These are phyloP conservation scores for Phalera bucephala DNA, from an alignment of 2,888 invertebrate species.

Conservation along the genomic window DNA sequence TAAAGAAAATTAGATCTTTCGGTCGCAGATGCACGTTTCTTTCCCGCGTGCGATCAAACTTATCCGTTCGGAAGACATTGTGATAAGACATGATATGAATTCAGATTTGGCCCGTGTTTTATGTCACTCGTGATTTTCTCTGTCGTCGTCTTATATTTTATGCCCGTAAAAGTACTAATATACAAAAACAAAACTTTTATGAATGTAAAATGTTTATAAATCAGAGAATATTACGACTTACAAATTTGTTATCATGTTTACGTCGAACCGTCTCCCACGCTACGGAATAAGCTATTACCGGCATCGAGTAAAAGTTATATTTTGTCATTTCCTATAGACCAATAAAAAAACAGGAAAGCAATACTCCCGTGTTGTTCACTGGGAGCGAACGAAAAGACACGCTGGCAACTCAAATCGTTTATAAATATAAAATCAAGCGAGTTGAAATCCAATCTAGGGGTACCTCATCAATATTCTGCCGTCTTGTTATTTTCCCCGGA, in stretches of 20 bases:
- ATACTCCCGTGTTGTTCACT: constrained; percentile 26
- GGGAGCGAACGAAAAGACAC: constrained; percentile 32
- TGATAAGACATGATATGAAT: constrained; percentile 60
- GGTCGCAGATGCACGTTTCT: constrained; percentile 52
- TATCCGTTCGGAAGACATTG: constrained; percentile 53
- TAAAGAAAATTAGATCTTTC: constrained; percentile 58
- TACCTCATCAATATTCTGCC: constrained; percentile 70
- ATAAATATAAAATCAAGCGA: constrained; percentile 49
- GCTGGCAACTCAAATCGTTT: constrained; percentile 41
- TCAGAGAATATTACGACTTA: constrained; percentile 24
- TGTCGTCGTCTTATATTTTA: constrained; percentile 3
- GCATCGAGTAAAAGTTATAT: constrained; percentile 28
- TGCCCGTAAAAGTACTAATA: constrained; percentile 8
- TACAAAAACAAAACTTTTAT: constrained; percentile 14
- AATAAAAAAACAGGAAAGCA: constrained; percentile 27
- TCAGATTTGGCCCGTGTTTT: constrained; percentile 51
- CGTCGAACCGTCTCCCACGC: constrained; percentile 25
- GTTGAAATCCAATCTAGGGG: constrained; percentile 48
- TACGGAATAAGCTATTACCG: constrained; percentile 30
- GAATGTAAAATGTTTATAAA: constrained; percentile 34
- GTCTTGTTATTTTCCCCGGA: constrained; percentile 66
- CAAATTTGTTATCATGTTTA: constrained; percentile 31
- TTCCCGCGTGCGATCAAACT: constrained; percentile 42
- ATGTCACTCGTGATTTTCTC: constrained; percentile 46
- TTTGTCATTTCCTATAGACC: constrained; percentile 33